phyloP scores from a whole-genome alignment of 2,888 invertebrate genomes.

The Harpagoxenus sublaevis region DNA sequence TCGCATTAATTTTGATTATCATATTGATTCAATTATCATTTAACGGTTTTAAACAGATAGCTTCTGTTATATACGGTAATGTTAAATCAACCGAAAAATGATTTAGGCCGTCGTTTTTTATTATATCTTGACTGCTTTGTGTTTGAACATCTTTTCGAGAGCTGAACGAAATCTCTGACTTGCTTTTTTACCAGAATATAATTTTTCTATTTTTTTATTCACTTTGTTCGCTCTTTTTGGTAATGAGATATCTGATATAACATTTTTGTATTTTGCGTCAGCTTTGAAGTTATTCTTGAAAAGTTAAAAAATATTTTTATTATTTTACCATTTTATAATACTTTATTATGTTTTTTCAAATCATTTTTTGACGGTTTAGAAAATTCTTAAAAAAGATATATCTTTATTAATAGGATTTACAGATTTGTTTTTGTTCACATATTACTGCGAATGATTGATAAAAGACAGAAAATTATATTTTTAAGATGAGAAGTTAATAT shows the following conservation, averaged over 20 bases:
- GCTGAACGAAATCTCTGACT: slow-evolving; percentile 17
- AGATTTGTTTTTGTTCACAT: not conserved
- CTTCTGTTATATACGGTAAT: not conserved
- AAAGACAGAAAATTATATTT: not conserved
- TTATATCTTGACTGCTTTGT: not conserved
- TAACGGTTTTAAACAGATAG: not conserved
- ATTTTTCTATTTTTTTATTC: slow-evolving; percentile 26
- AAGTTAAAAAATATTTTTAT: slow-evolving; percentile 4
- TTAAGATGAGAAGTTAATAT: not conserved
- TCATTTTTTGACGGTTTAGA: not conserved
- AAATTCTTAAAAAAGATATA: not conserved
- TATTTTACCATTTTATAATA: not conserved
- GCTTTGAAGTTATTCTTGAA: slow-evolving; percentile 26
- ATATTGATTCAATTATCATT: slow-evolving; percentile 4
- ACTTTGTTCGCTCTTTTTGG: slow-evolving; percentile 6
- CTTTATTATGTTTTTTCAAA: not conserved
- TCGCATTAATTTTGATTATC: slow-evolving; percentile 34
- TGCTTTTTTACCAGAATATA: slow-evolving; percentile 4
- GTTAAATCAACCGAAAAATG: not conserved
- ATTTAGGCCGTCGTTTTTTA: not conserved
- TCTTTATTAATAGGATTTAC: not conserved
- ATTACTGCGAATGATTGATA: not conserved
- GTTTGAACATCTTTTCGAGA: not conserved
- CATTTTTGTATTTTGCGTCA: slow-evolving; percentile 14
- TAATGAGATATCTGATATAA: slow-evolving; percentile 48